These are phyloP conservation scores for Anthopleura xanthogrammica DNA, from an alignment of 92 coral and sea anemone genomes.

Conservation along the genomic window DNA sequence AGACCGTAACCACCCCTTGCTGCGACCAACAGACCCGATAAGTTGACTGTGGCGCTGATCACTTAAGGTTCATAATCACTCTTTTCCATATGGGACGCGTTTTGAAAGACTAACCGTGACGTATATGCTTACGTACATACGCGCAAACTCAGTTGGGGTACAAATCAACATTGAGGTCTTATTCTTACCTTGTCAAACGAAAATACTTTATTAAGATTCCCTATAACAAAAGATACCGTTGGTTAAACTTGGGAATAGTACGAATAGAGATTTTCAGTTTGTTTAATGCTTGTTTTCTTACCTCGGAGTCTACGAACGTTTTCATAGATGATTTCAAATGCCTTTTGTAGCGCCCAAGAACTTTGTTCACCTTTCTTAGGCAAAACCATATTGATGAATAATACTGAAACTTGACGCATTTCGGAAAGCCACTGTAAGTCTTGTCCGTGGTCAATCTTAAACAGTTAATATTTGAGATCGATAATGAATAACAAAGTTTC, in stretches of 20 bases:
- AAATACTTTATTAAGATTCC: slow-evolving; percentile 93
- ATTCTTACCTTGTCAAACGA: slow-evolving; percentile 91
- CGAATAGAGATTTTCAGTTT: neutral
- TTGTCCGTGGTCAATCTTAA: slow-evolving; percentile 92
- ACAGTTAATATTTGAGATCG: neutral
- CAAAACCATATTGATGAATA: slow-evolving; percentile 91
- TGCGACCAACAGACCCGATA: no score
- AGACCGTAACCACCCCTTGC: no score
- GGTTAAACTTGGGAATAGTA: neutral
- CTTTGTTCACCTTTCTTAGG: slow-evolving; percentile 72
- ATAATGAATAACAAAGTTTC: no score
- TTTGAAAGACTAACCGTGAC: no score
- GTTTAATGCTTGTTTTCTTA: slow-evolving; percentile 1
- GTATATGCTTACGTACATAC: no score
- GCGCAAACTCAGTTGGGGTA: neutral
- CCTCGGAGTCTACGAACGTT: slow-evolving; percentile 77
- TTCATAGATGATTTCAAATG: slow-evolving; percentile 88
- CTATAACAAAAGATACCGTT: slow-evolving; percentile 34
- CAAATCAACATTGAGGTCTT: neutral
- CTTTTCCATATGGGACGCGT: no score
- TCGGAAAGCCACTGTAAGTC: slow-evolving; percentile 92
- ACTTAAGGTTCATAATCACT: no score
- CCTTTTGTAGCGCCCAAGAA: slow-evolving; percentile 87
- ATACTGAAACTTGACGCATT: slow-evolving; percentile 96
- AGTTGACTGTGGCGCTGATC: no score